phyloP scores from a whole-genome alignment of 2,113 vertebrate genomes.

The Zingel zingel region DNA sequence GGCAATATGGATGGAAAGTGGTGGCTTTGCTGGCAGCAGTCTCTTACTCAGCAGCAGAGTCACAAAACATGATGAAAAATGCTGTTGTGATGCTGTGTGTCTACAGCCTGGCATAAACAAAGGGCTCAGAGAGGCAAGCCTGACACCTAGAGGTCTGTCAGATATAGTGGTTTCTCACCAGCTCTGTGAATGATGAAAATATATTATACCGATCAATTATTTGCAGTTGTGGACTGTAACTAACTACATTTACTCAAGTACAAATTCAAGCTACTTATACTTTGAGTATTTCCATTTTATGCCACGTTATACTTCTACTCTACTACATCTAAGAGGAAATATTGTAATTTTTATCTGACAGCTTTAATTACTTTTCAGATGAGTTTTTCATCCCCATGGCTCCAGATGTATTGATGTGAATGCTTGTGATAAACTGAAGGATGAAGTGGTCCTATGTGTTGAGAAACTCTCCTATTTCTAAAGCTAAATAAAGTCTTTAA shows the following conservation, averaged over 20 bases:
- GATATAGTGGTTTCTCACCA: background rate
- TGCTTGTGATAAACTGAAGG: too few species aligned
- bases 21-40: conserved; percentile 68
- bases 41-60: conserved; percentile 77
- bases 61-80: conserved; percentile 74
- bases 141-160: conserved; percentile 67
- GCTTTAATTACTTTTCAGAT: too few species aligned
- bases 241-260: background rate
- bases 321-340: background rate
- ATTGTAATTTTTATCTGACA: background rate
- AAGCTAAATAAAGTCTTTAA: too few species aligned
- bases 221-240: background rate
- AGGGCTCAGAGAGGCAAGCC: conserved; percentile 37
- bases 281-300: background rate
- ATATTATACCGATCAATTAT: background rate
- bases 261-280: background rate
- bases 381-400: background rate
- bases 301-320: background rate
- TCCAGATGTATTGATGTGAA: background rate
- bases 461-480: too few species aligned
- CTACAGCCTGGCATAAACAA: background rate
- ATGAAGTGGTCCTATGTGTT: too few species aligned
- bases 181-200: background rate
- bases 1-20: conserved; percentile 64
- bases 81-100: conserved; percentile 26